Evolutionary conservation across 2,888 invertebrate species (phyloP).

Genomic region (Uropetala carovei): DNA sequence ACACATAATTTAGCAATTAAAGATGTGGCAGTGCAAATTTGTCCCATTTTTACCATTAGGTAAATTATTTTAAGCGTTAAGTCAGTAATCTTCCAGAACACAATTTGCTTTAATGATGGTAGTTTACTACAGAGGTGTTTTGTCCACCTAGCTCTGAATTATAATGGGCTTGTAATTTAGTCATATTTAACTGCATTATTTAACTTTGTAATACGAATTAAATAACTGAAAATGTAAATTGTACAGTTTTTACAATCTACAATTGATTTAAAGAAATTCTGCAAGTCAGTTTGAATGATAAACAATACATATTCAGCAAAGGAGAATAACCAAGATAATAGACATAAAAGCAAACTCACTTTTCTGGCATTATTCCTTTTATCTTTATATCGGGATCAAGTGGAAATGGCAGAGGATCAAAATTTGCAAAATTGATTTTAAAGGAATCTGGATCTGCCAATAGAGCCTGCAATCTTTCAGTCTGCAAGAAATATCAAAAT

Average conservation of each 20-base stretch:
- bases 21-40: neutral
- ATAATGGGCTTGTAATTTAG: no score
- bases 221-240: neutral
- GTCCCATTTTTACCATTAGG: neutral
- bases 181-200: no score
- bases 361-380: constrained; percentile 91
- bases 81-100: no score
- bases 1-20: neutral
- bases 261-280: no score
- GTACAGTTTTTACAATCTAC: neutral
- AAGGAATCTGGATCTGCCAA: constrained; percentile 88
- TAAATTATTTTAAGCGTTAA: neutral
- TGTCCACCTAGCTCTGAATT: no score
- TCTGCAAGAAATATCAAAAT: constrained; percentile 73
- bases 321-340: neutral
- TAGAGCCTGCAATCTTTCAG: constrained; percentile 90
- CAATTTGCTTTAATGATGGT: no score
- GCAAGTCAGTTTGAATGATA: no score
- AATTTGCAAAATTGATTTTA: constrained; percentile 91
- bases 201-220: no score
- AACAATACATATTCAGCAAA: no score
- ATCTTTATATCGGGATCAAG: constrained; percentile 94
- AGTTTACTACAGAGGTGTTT: no score
- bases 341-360: constrained; percentile 74
- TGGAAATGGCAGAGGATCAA: constrained; percentile 95